A percentile compares a stretch with the other conserved stretches of the same genome.
These are phyloP conservation scores for Ptychodera flava DNA, from an alignment of 35 echinoderm and acorn worm genomes.

Conservation along the genomic window DNA sequence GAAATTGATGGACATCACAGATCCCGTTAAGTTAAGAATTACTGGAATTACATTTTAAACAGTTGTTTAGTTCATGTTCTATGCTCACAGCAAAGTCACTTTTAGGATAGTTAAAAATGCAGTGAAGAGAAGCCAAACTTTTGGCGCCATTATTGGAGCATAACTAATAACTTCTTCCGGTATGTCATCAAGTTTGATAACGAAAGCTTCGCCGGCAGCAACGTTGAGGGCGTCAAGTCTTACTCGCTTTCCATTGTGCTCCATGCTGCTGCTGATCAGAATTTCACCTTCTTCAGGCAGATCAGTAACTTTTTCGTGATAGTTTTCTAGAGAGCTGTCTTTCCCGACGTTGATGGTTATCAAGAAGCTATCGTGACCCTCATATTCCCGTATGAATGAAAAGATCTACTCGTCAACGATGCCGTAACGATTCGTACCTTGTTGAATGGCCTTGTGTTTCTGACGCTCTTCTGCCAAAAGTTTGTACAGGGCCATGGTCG, in stretches of 20 bases:
- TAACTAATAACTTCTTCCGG: too few relatives aligned
- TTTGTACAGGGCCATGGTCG: slow-evolving; percentile 52
- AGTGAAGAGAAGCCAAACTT: too few relatives aligned
- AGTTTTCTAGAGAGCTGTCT: neutral
- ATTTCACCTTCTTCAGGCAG: slow-evolving; percentile 15
- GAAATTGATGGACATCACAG: too few relatives aligned
- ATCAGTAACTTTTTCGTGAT: slow-evolving; percentile 34
- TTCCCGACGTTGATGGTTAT: slow-evolving; percentile 66
- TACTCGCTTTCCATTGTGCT: neutral
- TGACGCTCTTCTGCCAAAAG: slow-evolving; percentile 29
- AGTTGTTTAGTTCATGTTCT: too few relatives aligned
- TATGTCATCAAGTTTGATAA: slow-evolving; percentile 54
- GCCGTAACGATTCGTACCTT: slow-evolving; percentile 49
- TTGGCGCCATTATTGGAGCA: too few relatives aligned
- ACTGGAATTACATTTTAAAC: too few relatives aligned
- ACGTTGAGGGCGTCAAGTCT: neutral
- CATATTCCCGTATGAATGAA: slow-evolving; percentile 66
- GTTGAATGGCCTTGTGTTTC: slow-evolving; percentile 48
- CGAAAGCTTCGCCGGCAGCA: slow-evolving; percentile 20
- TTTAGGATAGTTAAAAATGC: too few relatives aligned
- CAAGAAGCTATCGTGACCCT: slow-evolving; percentile 29
- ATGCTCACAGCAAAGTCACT: too few relatives aligned
- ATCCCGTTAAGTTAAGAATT: too few relatives aligned
- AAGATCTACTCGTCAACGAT: slow-evolving; percentile 62
- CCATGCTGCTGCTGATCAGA: neutral